Evolutionary conservation across 2,888 invertebrate genomes (phyloP).

Genomic region (Ennomos fuscantarius): DNA sequence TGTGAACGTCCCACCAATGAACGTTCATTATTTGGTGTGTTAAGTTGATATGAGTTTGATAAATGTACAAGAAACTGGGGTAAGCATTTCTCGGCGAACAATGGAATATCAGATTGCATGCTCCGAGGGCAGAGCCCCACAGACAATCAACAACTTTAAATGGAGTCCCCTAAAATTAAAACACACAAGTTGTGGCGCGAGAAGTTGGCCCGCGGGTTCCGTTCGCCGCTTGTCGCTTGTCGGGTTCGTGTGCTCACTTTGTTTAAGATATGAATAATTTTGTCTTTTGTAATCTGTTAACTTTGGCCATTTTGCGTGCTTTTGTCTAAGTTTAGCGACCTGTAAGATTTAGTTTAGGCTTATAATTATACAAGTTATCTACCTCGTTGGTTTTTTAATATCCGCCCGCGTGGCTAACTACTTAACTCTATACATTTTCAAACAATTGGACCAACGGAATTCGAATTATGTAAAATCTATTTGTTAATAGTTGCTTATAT

Average conservation of each 20-base stretch:
- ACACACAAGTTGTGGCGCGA: slow-evolving; percentile 20
- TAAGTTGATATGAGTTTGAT: too few relatives aligned
- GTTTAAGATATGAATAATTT: slow-evolving; percentile 24
- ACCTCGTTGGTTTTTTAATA: too few relatives aligned
- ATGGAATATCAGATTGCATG: slow-evolving; percentile 12
- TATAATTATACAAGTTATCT: too few relatives aligned
- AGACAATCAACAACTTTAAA: slow-evolving; percentile 25
- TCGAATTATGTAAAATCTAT: too few relatives aligned
- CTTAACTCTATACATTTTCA: too few relatives aligned
- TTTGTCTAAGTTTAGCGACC: neutral
- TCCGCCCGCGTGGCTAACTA: too few relatives aligned
- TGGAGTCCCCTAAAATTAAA: slow-evolving; percentile 22
- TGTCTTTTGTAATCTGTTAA: slow-evolving; percentile 15
- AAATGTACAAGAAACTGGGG: too few relatives aligned
- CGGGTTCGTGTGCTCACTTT: slow-evolving; percentile 11
- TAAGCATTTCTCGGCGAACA: neutral
- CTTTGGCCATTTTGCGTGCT: slow-evolving; percentile 1
- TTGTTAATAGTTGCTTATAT: too few relatives aligned
- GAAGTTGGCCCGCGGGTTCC: slow-evolving; percentile 12
- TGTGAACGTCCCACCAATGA: too few relatives aligned
- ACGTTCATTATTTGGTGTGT: too few relatives aligned
- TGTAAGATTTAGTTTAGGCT: too few relatives aligned
- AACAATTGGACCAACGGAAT: too few relatives aligned
- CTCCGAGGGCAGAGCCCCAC: slow-evolving; percentile 2
- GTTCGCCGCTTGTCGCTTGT: slow-evolving; percentile 9